phyloP scores from a whole-genome alignment of 2,797 vertebrate genomes.

The Myotis findleyi region DNA sequence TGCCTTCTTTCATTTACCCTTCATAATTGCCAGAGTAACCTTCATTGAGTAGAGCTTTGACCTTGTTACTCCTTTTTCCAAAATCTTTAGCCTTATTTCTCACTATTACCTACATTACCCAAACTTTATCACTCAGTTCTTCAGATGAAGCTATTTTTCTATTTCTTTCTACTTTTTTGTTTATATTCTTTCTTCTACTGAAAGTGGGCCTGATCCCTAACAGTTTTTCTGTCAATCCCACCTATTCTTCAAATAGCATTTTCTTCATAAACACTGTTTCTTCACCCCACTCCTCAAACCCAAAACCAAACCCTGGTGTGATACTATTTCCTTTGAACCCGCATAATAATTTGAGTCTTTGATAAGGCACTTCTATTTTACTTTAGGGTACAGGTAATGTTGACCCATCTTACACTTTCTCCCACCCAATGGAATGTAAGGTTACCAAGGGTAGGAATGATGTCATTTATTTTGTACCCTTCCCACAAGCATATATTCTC shows the following conservation, averaged over 20 bases:
- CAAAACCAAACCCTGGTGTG: background rate
- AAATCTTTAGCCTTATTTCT: background rate
- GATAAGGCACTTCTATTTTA: background rate
- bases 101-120: too few species aligned
- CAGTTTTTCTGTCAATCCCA: background rate
- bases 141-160: background rate
- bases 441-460: background rate
- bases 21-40: background rate
- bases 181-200: background rate
- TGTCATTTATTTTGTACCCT: background rate
- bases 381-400: background rate
- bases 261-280: slow-evolving; percentile 11
- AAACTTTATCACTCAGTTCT: background rate
- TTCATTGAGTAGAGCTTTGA: background rate
- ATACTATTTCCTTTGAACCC: slow-evolving; percentile 24
- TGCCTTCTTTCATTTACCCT: background rate
- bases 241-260: background rate
- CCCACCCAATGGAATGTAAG: background rate
- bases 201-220: background rate
- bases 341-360: background rate
- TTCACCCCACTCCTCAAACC: background rate
- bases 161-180: background rate
- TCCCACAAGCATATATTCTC: background rate
- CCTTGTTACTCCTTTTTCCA: background rate
- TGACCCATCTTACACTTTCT: background rate